phyloP scores from a whole-genome alignment of 2,888 invertebrate genomes.

The Caenorhabditis becei region DNA sequence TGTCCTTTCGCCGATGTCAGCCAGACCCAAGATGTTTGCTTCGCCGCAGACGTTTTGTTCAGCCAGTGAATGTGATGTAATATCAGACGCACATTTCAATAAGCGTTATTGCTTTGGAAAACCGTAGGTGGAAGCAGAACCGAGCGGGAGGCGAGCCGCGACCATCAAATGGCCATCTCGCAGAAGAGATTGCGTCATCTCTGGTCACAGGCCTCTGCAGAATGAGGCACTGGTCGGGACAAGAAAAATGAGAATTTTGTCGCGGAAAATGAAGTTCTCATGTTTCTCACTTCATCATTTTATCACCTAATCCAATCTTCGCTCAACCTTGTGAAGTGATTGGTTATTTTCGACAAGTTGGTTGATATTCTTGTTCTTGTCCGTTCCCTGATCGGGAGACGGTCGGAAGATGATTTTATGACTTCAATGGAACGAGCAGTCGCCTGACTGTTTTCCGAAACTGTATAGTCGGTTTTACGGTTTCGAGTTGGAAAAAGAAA shows the following conservation, averaged over 20 bases:
- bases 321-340: neutral
- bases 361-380: too few species aligned
- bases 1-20: constrained; percentile 45
- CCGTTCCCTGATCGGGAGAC: neutral
- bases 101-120: neutral
- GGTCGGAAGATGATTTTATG: neutral
- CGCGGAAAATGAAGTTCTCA: constrained; percentile 1
- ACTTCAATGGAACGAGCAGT: constrained; percentile 1
- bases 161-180: neutral
- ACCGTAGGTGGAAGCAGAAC: neutral
- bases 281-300: neutral
- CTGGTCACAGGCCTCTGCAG: constrained; percentile 27
- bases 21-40: constrained; percentile 26
- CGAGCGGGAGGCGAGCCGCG: neutral
- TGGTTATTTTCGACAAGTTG: neutral
- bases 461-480: too few species aligned
- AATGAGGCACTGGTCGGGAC: neutral
- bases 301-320: neutral
- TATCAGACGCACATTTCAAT: constrained; percentile 37
- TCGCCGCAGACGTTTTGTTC: neutral
- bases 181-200: constrained; percentile 43
- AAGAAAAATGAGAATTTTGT: constrained; percentile 1
- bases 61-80: constrained; percentile 50
- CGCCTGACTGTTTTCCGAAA: too few species aligned
- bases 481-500: constrained; percentile 1